phyloP scores from a whole-genome alignment of 1,140 invertebrate species.

The Lepidostoma basale region DNA sequence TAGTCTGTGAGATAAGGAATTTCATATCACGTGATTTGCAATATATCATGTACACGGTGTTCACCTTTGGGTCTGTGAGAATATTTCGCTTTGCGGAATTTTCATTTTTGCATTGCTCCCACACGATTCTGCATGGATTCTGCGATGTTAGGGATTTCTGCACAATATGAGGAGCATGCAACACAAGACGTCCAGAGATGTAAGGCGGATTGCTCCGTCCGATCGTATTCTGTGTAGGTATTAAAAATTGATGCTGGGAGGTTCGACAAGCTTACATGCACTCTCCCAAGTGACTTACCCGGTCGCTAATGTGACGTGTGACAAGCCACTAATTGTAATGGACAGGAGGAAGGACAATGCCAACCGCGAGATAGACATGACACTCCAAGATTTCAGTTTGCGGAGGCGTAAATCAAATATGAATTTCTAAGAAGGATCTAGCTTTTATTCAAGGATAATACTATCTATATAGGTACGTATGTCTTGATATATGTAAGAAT shows the following conservation, averaged over 20 bases:
- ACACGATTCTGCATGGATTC: background rate
- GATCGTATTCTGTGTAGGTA: background rate
- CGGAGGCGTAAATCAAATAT: too few species aligned
- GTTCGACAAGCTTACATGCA: slow-evolving; percentile 3
- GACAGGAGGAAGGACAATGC: slow-evolving; percentile 18
- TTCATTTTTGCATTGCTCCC: slow-evolving; percentile 13
- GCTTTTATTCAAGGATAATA: too few species aligned
- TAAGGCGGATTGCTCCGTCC: too few species aligned
- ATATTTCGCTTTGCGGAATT: slow-evolving; percentile 11
- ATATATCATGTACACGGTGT: background rate
- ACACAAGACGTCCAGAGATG: too few species aligned
- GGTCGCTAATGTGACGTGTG: slow-evolving; percentile 31
- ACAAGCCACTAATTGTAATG: slow-evolving; percentile 33
- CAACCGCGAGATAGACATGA: background rate
- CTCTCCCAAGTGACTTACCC: background rate
- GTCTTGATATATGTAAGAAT: too few species aligned
- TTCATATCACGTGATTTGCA: slow-evolving; percentile 17
- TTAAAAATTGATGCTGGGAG: background rate
- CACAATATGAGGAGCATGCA: background rate
- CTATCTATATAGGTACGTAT: too few species aligned
- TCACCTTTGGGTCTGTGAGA: background rate
- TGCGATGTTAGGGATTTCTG: background rate
- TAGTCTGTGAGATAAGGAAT: too few species aligned
- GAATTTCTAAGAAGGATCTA: too few species aligned
- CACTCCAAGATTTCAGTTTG: too few species aligned